Conservation (phyloP, 2,113 vertebrate species). For the Dascyllus trimaculatus region DNA sequence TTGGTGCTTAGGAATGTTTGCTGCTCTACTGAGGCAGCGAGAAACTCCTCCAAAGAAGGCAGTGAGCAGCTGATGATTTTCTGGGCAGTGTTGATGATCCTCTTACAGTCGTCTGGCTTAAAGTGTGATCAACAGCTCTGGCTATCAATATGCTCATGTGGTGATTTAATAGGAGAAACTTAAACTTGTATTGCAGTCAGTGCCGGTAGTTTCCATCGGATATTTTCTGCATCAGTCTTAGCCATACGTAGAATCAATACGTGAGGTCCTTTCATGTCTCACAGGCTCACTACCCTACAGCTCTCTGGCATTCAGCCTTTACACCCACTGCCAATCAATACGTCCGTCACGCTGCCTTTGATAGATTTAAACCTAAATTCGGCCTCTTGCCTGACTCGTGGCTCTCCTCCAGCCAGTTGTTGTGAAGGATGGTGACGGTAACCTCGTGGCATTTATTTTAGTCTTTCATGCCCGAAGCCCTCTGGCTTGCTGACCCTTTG, state of each 20-base stretch:
- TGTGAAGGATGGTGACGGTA: not conserved
- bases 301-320: conserved; percentile 30
- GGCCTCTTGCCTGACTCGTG: conserved; percentile 19
- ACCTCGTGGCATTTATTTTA: conserved; percentile 56
- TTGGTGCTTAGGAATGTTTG: too few species aligned
- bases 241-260: not conserved
- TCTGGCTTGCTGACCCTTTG: conserved; percentile 35
- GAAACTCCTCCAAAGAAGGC: too few species aligned
- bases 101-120: too few species aligned
- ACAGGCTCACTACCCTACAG: not conserved
- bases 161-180: too few species aligned
- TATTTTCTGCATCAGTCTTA: not conserved
- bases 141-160: too few species aligned
- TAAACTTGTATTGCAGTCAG: too few species aligned
- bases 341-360: conserved; percentile 7
- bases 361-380: conserved; percentile 27
- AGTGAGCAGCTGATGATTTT: too few species aligned
- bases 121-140: too few species aligned
- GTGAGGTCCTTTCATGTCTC: not conserved
- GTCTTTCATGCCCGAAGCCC: conserved; percentile 18
- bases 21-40: too few species aligned
- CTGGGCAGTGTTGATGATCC: too few species aligned
- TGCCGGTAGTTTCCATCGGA: too few species aligned
- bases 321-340: conserved; percentile 29
- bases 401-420: conserved; percentile 6